Percentiles rank a stretch among this genome's conserved stretches.
Conservation (phyloP, 2,797 vertebrate genomes). For the Acanthopagrus latus region DNA sequence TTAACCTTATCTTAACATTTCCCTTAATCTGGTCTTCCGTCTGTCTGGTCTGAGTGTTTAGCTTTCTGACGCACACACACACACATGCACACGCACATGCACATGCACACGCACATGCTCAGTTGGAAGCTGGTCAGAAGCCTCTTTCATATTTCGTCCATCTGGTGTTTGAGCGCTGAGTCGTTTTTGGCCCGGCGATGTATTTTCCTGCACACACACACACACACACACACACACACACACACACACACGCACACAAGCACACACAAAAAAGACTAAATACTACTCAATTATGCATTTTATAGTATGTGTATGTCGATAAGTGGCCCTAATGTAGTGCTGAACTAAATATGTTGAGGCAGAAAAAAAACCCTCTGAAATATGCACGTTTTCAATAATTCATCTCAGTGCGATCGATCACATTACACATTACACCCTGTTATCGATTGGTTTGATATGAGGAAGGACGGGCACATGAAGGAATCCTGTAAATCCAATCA, state of each 20-base stretch:
- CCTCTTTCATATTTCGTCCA: conserved; percentile 40
- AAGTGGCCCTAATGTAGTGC: neutral
- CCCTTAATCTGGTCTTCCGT: too few relatives aligned
- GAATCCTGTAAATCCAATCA: conserved; percentile 8
- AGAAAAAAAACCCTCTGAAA: neutral
- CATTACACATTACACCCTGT: neutral
- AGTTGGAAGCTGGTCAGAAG: conserved; percentile 46
- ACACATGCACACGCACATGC: too few relatives aligned
- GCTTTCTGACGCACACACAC: too few relatives aligned
- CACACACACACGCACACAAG: too few relatives aligned
- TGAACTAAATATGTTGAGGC: neutral
- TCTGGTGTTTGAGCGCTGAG: conserved; percentile 63
- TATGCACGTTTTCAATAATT: conserved; percentile 19
- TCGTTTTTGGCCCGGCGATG: conserved; percentile 31
- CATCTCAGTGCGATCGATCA: neutral
- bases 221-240: neutral
- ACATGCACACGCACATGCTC: neutral
- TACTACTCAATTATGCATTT: neutral
- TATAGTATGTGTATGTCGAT: neutral
- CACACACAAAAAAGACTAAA: too few relatives aligned
- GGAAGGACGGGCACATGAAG: conserved; percentile 1
- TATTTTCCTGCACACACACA: conserved; percentile 35
- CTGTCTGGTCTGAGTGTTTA: too few relatives aligned
- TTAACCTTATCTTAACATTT: too few relatives aligned
- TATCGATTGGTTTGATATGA: conserved; percentile 16